Evolutionary conservation across 2,797 vertebrate genomes (phyloP), one percentile per base, ranked within the genome.

Genomic region (Gymnocypris eckloni): DNA sequence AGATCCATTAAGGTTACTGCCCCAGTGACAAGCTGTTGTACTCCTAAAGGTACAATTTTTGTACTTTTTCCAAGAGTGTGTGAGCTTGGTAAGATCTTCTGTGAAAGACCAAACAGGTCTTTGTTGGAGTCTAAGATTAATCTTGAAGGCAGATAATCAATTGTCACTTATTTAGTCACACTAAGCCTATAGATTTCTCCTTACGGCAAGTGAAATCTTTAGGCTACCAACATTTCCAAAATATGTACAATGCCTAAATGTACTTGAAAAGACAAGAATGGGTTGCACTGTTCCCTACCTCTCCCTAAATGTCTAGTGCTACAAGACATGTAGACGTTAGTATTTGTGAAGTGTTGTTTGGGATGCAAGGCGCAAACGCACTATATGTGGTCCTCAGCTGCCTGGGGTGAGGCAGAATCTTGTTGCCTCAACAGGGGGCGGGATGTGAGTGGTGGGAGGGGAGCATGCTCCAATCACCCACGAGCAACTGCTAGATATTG

Each of bases 401-500:
- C 78, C 69, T 86, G 45, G 56, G 69, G 70, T 80, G 84, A 86
- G 84, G 52, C 41, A 79, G 66, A 79, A 71, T 71, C 52, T 88
- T 64, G 25, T 71, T 48, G 50, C 69, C 33, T 85, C 69, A 59
- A 59, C 72, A 78, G 11, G 67, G 76, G 76, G 61, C 41, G 28
- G 41, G 84, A 39, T 61, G 64, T 25, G n/a, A 75, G 67, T 64
- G 76, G 61, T n/a, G 28, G 41, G 89, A 89, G 84, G 86, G 48
- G n/a, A 28, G 37, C 20, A 22, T 79, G 56, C 69, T 81, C 73
- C 77, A 71, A 86, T 73, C 81, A 45, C 61, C 78, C 70, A 86
- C 33, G 6, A 75, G 84, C 78, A 33, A 85, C 76, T 90, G 85
- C 66, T 85, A 45, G 88, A 82, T 87, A 84, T 90, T 92, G 92